Base-by-base conservation (phyloP, 2,113 vertebrate species). In the Rhabdornis inornatus region DNA sequence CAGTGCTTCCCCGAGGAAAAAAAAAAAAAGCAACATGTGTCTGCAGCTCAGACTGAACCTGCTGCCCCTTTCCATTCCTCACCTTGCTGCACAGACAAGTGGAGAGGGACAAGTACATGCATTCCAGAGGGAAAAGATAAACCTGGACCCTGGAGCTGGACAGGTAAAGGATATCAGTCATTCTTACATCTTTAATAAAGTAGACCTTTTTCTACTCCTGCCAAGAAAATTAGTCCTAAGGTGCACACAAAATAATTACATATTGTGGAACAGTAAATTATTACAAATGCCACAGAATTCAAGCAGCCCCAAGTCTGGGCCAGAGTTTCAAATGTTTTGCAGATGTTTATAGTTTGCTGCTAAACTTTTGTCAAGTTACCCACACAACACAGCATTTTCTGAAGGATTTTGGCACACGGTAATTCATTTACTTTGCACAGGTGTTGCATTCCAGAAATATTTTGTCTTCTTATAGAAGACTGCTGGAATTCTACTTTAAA, bases 381-480 rank as follows among this genome's bases (percentile, higher is more conserved):
- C 92, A 83, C 90, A 92, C 76, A 93, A 81, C 18, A 78, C 83
- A 84, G 80, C 83, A 47, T 21, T 61, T 83, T 81, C 91, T 59
- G 87, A 93, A 37, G 0, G 10, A 59, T 91, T 92, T 68, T 94
- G 90, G 96, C 92, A 94, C 69, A 63, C 7, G 23, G 83, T 71
- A 81, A 83, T 95, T 90, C 47, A 84, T 91, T 92, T 92, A 93
- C 94, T 92, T 95, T 92, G 94, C 59, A 49, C 97, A 98, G 97
- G 97, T 97, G 96, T 70, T 96, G 96, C 96, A 97, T 98, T 98
- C 97, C 96, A 97, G 92, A 97, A 95, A 97, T 97, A 96, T 31
- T 97, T 97, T 97, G 83, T 96, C 91, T 96, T 91, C 95, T 95
- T 63, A 70, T 6, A 96, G 96, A 97, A 95, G 91, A 94, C 44